phyloP scores from a whole-genome alignment of 2,113 vertebrate species.

The Stigmatopora nigra region DNA sequence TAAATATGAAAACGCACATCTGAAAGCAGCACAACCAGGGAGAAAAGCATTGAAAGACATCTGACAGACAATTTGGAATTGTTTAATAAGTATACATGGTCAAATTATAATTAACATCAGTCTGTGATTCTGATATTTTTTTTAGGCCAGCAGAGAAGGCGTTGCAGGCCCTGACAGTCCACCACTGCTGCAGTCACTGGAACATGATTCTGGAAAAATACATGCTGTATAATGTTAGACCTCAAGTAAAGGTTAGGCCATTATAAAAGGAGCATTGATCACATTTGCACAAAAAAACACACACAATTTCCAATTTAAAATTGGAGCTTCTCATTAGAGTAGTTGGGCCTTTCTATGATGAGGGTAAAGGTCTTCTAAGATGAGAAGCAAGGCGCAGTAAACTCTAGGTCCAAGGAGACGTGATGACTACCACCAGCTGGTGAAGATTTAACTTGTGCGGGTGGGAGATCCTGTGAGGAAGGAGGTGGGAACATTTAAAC shows the following conservation, averaged over 20 bases:
- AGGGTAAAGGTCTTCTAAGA: constrained; percentile 39
- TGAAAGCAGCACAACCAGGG: no score
- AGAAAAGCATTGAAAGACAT: no score
- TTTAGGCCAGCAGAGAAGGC: no score
- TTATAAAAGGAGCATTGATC: neutral
- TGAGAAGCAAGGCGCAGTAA: constrained; percentile 52
- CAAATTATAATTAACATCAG: no score
- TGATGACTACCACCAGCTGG: constrained; percentile 57
- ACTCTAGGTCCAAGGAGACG: constrained; percentile 64
- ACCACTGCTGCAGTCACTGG: no score
- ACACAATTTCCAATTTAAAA: constrained; percentile 10
- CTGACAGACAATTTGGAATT: no score
- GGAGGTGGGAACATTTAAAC: constrained; percentile 1
- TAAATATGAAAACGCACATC: no score
- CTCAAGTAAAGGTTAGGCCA: neutral
- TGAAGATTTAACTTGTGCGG: constrained; percentile 22
- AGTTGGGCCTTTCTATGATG: constrained; percentile 40
- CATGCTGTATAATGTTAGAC: no score
- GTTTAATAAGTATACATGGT: no score
- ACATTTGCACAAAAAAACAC: neutral
- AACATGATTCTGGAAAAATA: no score
- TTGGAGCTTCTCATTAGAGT: neutral
- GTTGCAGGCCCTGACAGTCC: no score
- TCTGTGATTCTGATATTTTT: no score
- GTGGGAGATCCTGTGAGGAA: constrained; percentile 40